phyloP scores from a whole-genome alignment of 2,797 vertebrate species.

The Galaxias olidus region DNA sequence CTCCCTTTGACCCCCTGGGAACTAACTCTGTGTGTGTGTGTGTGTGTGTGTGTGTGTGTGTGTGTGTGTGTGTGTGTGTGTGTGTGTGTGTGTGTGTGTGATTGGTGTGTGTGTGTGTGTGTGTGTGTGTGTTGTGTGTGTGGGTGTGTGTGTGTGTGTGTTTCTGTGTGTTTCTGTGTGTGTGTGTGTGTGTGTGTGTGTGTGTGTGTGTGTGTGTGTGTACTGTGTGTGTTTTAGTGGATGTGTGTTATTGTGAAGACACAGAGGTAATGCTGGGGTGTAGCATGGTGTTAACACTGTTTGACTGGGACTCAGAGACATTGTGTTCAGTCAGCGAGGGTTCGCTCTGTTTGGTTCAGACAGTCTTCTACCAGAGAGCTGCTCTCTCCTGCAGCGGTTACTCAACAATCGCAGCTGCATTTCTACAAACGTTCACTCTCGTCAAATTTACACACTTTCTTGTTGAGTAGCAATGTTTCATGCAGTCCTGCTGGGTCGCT shows the following conservation, averaged over 20 bases:
- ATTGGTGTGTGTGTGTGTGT: slow-evolving; percentile 15
- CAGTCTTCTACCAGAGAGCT: no score
- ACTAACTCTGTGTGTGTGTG: slow-evolving; percentile 30
- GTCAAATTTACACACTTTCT: slow-evolving; percentile 11
- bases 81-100: slow-evolving; percentile 11
- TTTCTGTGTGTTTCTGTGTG: no score
- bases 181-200: slow-evolving; percentile 33
- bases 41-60: slow-evolving; percentile 33
- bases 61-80: slow-evolving; percentile 16
- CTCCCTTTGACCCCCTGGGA: slow-evolving; percentile 69
- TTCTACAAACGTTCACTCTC: slow-evolving; percentile 21
- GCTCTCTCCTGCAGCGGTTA: no score
- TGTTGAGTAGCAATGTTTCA: no score
- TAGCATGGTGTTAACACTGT: no score
- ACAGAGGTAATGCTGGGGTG: no score
- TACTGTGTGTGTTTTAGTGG: slow-evolving; percentile 47
- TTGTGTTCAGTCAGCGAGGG: no score
- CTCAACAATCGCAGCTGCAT: slow-evolving; percentile 70
- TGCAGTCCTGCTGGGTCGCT: no score
- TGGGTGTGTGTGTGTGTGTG: slow-evolving; percentile 7
- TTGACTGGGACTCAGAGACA: no score
- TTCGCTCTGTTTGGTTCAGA: no score
- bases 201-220: slow-evolving; percentile 20
- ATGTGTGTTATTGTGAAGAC: slow-evolving; percentile 34
- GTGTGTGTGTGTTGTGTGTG: slow-evolving; percentile 6